A percentile compares a stretch with the other conserved stretches of the same genome.
Evolutionary conservation across 2,797 vertebrate species (phyloP).

Genomic region (Allobates femoralis): DNA sequence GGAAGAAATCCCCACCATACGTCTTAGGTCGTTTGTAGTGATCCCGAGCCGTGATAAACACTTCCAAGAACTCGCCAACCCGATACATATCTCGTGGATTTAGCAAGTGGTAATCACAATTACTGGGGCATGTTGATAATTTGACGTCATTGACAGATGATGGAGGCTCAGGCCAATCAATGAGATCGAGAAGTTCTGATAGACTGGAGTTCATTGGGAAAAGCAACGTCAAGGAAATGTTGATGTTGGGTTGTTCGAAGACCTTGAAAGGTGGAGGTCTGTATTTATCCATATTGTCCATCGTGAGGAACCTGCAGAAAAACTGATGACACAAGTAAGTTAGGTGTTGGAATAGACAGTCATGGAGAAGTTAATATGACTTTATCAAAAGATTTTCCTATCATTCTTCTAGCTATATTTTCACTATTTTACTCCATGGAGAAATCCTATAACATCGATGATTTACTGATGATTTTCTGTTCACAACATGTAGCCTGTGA

Average conservation of each 20-base stretch:
- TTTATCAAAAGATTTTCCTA: too few species aligned
- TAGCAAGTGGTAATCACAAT: constrained; percentile 59
- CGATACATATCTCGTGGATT: constrained; percentile 50
- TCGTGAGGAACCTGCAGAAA: not conserved
- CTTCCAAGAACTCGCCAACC: constrained; percentile 65
- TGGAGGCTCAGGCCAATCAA: constrained; percentile 27
- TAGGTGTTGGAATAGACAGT: not conserved
- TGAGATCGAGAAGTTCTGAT: not conserved
- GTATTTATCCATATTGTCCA: not conserved
- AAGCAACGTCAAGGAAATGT: not conserved
- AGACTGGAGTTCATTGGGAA: not conserved
- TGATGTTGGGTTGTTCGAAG: not conserved
- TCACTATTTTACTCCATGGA: too few species aligned
- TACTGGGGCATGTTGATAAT: constrained; percentile 23
- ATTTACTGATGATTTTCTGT: too few species aligned
- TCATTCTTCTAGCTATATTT: too few species aligned
- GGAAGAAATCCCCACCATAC: constrained; percentile 71
- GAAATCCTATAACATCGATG: too few species aligned
- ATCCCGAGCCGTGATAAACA: constrained; percentile 66
- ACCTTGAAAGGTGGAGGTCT: not conserved
- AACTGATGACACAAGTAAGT: not conserved
- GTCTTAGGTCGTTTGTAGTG: constrained; percentile 63
- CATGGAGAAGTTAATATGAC: too few species aligned
- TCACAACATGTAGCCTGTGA: too few species aligned
- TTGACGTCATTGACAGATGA: not conserved